phyloP scores from a whole-genome alignment of 2,797 vertebrate species.

The Scolopax bukidnonensis region DNA sequence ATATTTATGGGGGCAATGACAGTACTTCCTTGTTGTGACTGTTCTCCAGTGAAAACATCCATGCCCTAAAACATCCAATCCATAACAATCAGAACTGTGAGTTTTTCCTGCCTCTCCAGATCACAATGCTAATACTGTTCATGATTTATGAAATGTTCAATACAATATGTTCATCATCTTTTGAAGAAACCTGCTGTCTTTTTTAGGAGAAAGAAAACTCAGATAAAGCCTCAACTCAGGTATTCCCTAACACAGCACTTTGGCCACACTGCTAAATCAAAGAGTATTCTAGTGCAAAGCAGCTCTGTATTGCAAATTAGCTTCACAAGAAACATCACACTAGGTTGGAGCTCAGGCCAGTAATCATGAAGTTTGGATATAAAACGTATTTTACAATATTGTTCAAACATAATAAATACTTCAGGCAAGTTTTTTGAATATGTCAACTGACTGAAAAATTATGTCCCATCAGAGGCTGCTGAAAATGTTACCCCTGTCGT shows the following conservation, averaged over 20 bases:
- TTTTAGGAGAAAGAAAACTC: background rate
- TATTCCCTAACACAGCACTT: slow-evolving; percentile 22
- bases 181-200: background rate
- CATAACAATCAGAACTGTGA: background rate
- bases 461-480: background rate
- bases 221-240: background rate
- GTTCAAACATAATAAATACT: slow-evolving; percentile 49
- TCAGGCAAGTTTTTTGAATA: slow-evolving; percentile 21
- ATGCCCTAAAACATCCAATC: background rate
- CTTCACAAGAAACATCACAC: slow-evolving; percentile 22
- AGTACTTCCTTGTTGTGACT: background rate
- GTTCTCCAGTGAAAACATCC: background rate
- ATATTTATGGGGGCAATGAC: background rate
- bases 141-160: background rate
- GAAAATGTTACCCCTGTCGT: background rate
- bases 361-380: slow-evolving; percentile 7
- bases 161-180: background rate
- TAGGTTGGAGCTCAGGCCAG: background rate
- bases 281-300: slow-evolving; percentile 22
- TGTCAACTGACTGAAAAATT: background rate
- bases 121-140: background rate
- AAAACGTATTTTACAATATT: slow-evolving; percentile 32
- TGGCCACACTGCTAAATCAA: slow-evolving; percentile 13
- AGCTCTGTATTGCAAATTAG: background rate
- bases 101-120: background rate